Base-by-base conservation (phyloP, 2,797 vertebrate species). In the Pogonophryne albipinna region DNA sequence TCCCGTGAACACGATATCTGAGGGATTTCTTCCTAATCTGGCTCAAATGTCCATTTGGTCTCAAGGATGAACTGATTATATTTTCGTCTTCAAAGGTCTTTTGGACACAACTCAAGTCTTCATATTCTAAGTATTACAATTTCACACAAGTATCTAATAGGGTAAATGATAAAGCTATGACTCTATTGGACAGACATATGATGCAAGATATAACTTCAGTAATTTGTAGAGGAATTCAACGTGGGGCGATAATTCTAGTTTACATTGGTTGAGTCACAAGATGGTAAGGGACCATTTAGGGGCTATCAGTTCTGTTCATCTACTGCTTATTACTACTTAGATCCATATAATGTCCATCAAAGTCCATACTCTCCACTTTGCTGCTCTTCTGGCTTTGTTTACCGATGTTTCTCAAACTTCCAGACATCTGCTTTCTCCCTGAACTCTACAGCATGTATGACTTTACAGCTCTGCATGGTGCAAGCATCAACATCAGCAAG, bases 401-500 rank as follows among this genome's bases (percentile, higher is more conserved):
- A 23, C 71, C 52, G 23, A 16, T n/a, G 46, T 52, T 61, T 59
- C 3, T 65, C 65, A 63, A 31, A 72, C 59, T 51, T 52, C 51
- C 59, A 57, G 49, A 57, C 57, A 63, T 63, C 72, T 62, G 75
- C 17, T 23, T 17, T 42, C 46, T 58, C 59, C 49, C 27, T 31
- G 15, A 58, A 58, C 44, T 45, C n/a, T 50, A 57, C 41, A 31
- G 13, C 42, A 16, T 61, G 19, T 78, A 68, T 69, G 42, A 80
- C 50, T 60, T 47, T 17, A 44, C 63, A 66, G 23, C 67, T 66
- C 16, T 17, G 12, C 2, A 70, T 20, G 3, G 13, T 59, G 52
- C 31, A 44, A 53, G 9, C 49, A 44, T 71, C 65, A 70, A 55
- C 68, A 76, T 64, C 64, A 66, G 70, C 44, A 58, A 41, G 58